Conservation (phyloP, 2,797 vertebrate species). For the Coendou prehensilis region DNA sequence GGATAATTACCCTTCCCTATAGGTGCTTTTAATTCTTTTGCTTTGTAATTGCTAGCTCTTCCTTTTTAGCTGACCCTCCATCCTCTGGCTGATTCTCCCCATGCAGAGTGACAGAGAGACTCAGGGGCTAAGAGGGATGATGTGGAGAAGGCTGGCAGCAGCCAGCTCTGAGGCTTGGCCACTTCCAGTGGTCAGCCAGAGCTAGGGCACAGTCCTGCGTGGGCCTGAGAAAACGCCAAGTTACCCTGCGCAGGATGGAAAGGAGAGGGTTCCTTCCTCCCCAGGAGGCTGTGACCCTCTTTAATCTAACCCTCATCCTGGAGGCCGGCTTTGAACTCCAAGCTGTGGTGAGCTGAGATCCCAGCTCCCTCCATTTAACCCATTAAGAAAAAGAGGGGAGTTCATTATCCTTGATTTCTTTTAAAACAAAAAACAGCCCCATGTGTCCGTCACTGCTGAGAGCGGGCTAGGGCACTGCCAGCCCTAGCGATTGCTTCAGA, state of each 20-base stretch:
- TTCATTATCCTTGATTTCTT: background rate
- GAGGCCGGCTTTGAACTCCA: background rate
- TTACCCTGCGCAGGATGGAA: background rate
- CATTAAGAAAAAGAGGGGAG: background rate
- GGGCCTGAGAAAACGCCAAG: background rate
- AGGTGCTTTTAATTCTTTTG: slow-evolving; percentile 87
- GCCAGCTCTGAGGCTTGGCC: too few relatives aligned
- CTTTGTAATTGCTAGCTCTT: slow-evolving; percentile 78
- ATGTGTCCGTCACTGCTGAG: background rate
- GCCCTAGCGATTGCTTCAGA: background rate
- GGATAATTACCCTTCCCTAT: slow-evolving; percentile 89
- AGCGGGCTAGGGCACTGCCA: background rate
- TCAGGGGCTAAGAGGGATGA: too few relatives aligned
- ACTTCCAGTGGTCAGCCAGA: background rate
- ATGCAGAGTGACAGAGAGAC: background rate
- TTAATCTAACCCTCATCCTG: background rate
- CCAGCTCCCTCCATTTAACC: background rate
- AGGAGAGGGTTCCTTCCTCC: background rate
- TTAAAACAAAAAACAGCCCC: background rate
- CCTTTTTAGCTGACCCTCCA: slow-evolving; percentile 16
- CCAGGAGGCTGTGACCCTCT: background rate
- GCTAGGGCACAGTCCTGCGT: background rate
- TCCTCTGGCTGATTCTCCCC: background rate
- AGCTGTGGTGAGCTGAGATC: background rate
- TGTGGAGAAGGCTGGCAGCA: background rate